These are phyloP conservation scores for Alloplasta piceator DNA, from an alignment of 2,888 invertebrate species.

Conservation along the genomic window DNA sequence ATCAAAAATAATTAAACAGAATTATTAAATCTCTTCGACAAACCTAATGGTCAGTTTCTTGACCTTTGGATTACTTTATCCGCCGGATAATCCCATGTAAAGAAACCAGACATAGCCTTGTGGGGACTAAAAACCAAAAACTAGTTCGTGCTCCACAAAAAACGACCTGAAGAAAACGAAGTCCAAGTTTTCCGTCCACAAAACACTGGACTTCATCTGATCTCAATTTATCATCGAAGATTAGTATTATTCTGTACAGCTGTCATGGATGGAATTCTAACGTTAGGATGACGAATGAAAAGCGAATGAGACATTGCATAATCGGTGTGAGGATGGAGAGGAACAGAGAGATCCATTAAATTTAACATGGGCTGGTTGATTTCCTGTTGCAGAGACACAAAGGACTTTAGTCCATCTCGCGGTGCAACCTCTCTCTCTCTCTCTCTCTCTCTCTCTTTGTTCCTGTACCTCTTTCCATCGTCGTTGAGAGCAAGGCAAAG, in stretches of 20 bases:
- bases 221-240: not conserved
- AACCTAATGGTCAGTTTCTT: too few species aligned
- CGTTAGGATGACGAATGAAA: not conserved
- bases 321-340: constrained; percentile 29
- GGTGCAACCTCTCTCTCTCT: constrained; percentile 21
- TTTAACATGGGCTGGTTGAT: constrained; percentile 43
- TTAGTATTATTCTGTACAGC: not conserved
- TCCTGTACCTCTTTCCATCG: not conserved
- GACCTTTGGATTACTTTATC: too few species aligned
- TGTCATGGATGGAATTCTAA: not conserved
- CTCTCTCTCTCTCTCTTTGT: constrained; percentile 17
- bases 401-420: constrained; percentile 45
- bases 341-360: constrained; percentile 43
- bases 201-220: not conserved
- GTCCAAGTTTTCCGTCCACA: not conserved
- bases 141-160: too few species aligned
- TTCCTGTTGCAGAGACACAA: constrained; percentile 59
- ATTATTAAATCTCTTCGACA: too few species aligned
- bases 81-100: too few species aligned
- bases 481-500: constrained; percentile 28
- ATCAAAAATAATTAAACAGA: too few species aligned
- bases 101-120: too few species aligned
- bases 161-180: not conserved
- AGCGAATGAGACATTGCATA: constrained; percentile 27
- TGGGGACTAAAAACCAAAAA: too few species aligned